A percentile compares a stretch with the other conserved stretches of the same genome.
Evolutionary conservation across 2,888 invertebrate species (phyloP).

Genomic region (Ochropleura leucogaster): DNA sequence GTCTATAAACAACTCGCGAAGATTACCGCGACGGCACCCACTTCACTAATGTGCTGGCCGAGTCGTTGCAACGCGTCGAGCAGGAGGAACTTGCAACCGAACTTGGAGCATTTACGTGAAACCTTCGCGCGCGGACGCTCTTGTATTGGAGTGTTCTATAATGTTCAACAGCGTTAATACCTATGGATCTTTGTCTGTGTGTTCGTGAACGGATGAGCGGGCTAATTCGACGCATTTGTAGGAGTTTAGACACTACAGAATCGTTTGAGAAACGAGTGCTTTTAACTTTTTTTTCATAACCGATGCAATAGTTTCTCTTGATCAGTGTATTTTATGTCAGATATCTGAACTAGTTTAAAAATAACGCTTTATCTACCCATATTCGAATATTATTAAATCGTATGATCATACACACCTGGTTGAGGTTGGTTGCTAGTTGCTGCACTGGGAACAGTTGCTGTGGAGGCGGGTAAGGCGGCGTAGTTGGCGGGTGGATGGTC

Average conservation of each 20-base stretch:
- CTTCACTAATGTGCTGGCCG: slow-evolving; percentile 80
- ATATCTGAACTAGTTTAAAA: slow-evolving; percentile 35
- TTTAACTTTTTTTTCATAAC: background rate
- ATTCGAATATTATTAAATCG: slow-evolving; percentile 8
- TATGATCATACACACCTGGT: slow-evolving; percentile 76
- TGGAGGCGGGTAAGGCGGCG: slow-evolving; percentile 86
- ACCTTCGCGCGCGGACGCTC: slow-evolving; percentile 96
- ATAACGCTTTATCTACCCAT: slow-evolving; percentile 4
- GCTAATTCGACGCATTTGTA: background rate
- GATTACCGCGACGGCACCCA: slow-evolving; percentile 77
- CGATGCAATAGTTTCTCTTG: background rate
- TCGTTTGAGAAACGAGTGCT: background rate
- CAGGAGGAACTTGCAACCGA: slow-evolving; percentile 91
- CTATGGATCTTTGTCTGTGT: background rate
- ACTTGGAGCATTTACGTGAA: slow-evolving; percentile 95
- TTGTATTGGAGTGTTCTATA: slow-evolving; percentile 91
- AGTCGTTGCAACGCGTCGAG: slow-evolving; percentile 85
- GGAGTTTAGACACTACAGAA: background rate
- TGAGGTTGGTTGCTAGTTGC: slow-evolving; percentile 88
- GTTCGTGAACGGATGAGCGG: background rate
- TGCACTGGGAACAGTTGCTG: slow-evolving; percentile 87
- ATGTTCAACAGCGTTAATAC: slow-evolving; percentile 38
- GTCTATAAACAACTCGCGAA: slow-evolving; percentile 59
- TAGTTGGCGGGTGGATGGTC: slow-evolving; percentile 81
- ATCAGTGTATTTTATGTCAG: slow-evolving; percentile 3